A percentile compares a stretch with the other conserved stretches of the same genome.
Evolutionary conservation across 35 echinoderm and acorn worm genomes (phyloP).

Genomic region (Lytechinus variegatus): DNA sequence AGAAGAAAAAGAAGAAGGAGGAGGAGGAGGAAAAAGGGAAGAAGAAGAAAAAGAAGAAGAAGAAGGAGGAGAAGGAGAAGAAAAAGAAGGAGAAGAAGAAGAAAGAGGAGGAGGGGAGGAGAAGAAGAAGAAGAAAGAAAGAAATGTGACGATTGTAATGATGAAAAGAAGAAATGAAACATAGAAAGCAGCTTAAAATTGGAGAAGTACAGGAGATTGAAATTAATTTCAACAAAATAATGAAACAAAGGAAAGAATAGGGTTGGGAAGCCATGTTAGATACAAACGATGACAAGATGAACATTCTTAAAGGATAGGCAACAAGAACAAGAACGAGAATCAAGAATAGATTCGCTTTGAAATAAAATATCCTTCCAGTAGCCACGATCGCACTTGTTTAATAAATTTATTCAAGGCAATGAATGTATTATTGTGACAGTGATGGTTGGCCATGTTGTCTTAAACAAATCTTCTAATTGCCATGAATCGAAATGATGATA

Average conservation of each 20-base stretch:
- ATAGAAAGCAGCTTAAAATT: neutral
- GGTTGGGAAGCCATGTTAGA: too few species aligned
- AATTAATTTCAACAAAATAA: neutral
- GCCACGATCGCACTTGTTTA: neutral
- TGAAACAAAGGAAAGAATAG: neutral
- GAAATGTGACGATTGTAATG: too few species aligned
- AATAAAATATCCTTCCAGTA: neutral
- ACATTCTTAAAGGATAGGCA: too few species aligned
- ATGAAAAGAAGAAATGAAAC: neutral
- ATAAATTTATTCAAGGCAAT: neutral
- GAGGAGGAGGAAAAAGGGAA: neutral
- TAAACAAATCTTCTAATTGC: slow-evolving; percentile 20
- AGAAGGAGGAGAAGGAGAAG: too few species aligned
- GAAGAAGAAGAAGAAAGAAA: too few species aligned
- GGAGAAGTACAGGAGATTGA: neutral
- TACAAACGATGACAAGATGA: too few species aligned
- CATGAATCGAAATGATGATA: neutral
- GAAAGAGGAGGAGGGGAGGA: too few species aligned
- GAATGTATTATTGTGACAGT: neutral
- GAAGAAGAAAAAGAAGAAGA: neutral
- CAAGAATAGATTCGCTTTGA: neutral
- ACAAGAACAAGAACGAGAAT: neutral
- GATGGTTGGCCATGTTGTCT: neutral
- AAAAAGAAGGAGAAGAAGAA: too few species aligned
- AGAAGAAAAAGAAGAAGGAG: neutral